phyloP scores from a whole-genome alignment of 2,888 invertebrate genomes.

The Noctuana brunneofusca region DNA sequence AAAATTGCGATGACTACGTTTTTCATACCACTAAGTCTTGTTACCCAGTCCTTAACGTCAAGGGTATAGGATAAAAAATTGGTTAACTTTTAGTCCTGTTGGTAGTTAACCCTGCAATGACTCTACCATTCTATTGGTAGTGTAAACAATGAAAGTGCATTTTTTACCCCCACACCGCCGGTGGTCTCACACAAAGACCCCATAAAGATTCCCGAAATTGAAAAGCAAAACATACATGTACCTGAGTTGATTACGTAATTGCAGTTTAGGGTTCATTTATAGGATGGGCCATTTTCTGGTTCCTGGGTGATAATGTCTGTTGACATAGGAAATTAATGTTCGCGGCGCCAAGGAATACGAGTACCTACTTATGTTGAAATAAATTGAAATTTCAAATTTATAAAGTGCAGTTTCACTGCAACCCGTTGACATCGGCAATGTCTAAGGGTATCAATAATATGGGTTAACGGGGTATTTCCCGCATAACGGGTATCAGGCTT shows the following conservation, averaged over 20 bases:
- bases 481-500: too few relatives aligned
- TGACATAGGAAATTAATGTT: background rate
- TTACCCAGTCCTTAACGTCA: background rate
- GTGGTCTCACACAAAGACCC: conserved; percentile 35
- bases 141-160: conserved; percentile 59
- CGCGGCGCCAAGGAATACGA: background rate
- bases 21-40: background rate
- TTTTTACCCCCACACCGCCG: conserved; percentile 47
- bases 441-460: too few relatives aligned
- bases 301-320: conserved; percentile 6
- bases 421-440: too few relatives aligned
- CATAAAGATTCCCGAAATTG: conserved; percentile 42
- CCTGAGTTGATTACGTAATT: conserved; percentile 35
- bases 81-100: conserved; percentile 1
- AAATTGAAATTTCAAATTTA: too few relatives aligned
- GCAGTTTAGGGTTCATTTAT: conserved; percentile 27
- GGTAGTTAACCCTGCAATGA: conserved; percentile 22
- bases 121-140: conserved; percentile 46
- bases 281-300: conserved; percentile 13
- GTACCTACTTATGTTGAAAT: too few relatives aligned
- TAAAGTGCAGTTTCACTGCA: too few relatives aligned
- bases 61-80: conserved; percentile 25
- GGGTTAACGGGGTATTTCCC: too few relatives aligned
- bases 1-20: conserved; percentile 51
- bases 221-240: conserved; percentile 39